Evolutionary conservation across 2,888 invertebrate genomes (phyloP).

Genomic region (Cyaniris semiargus): DNA sequence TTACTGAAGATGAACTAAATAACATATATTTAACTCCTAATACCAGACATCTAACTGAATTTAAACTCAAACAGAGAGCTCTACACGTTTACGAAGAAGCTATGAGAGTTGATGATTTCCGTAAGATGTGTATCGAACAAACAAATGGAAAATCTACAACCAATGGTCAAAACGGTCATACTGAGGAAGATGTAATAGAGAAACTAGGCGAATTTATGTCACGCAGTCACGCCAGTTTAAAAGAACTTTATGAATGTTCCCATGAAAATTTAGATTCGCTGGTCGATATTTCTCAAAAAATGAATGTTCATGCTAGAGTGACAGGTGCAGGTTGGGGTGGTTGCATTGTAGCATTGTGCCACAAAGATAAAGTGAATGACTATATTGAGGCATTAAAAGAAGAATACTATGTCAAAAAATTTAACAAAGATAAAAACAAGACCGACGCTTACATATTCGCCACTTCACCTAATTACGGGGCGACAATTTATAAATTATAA

Average conservation of each 20-base stretch:
- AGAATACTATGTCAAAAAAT: constrained; percentile 83
- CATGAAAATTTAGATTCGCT: constrained; percentile 92
- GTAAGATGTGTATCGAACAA: constrained; percentile 78
- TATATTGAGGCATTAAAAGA: constrained; percentile 86
- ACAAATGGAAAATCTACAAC: constrained; percentile 51
- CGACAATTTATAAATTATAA: constrained; percentile 71
- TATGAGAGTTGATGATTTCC: constrained; percentile 89
- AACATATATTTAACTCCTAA: constrained; percentile 71
- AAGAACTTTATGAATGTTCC: constrained; percentile 94
- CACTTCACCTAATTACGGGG: constrained; percentile 86
- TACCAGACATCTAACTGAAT: constrained; percentile 83
- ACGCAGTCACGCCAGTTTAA: constrained; percentile 92
- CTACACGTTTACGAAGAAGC: constrained; percentile 96
- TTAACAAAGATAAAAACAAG: constrained; percentile 75
- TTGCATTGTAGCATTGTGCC: constrained; percentile 93
- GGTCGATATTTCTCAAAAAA: constrained; percentile 85
- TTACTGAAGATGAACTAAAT: constrained; percentile 82
- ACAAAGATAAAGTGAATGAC: constrained; percentile 81
- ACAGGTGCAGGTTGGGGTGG: constrained; percentile 99
- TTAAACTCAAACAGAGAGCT: constrained; percentile 92
- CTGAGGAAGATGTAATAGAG: constrained; percentile 64
- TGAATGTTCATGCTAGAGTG: constrained; percentile 90
- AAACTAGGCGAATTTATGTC: constrained; percentile 91
- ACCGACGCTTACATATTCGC: constrained; percentile 84
- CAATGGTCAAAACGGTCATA: constrained; percentile 48